Conservation (phyloP, 2,888 invertebrate species). For the Xestia sexstrigata region DNA sequence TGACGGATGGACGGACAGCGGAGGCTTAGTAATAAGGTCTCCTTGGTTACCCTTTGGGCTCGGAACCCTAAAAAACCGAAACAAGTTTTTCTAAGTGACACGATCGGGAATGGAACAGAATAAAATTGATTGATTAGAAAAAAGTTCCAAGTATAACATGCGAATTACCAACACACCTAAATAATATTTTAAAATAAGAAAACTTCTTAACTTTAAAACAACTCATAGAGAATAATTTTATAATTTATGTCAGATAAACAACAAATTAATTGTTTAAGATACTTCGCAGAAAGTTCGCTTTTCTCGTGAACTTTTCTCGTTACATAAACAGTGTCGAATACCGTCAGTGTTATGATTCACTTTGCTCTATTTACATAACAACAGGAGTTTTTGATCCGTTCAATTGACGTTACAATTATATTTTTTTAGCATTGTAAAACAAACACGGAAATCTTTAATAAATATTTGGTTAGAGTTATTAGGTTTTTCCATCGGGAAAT, state of each 20-base stretch:
- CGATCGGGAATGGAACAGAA: background rate
- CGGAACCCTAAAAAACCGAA: background rate
- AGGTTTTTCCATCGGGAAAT: too few relatives aligned
- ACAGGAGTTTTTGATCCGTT: conserved; percentile 44
- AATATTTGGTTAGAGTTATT: background rate
- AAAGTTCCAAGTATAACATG: background rate
- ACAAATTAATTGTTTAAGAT: conserved; percentile 67
- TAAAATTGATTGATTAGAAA: conserved; percentile 2
- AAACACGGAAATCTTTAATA: background rate
- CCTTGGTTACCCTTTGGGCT: too few relatives aligned
- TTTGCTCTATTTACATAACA: conserved; percentile 62
- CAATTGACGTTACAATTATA: conserved; percentile 35
- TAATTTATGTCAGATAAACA: conserved; percentile 66
- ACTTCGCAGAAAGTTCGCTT: conserved; percentile 63
- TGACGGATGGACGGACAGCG: too few relatives aligned
- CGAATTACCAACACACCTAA: background rate
- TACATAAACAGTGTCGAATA: conserved; percentile 70
- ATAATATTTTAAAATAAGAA: conserved; percentile 16
- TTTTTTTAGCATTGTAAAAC: conserved; percentile 4
- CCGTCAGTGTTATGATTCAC: conserved; percentile 63
- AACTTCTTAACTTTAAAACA: conserved; percentile 40
- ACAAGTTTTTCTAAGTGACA: background rate
- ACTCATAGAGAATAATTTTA: conserved; percentile 52
- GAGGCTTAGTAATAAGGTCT: too few relatives aligned
- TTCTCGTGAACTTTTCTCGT: conserved; percentile 66